Evolutionary conservation across 2,797 vertebrate genomes (phyloP), one percentile per base, ranked within the genome.

Genomic region (Monodelphis domestica): DNA sequence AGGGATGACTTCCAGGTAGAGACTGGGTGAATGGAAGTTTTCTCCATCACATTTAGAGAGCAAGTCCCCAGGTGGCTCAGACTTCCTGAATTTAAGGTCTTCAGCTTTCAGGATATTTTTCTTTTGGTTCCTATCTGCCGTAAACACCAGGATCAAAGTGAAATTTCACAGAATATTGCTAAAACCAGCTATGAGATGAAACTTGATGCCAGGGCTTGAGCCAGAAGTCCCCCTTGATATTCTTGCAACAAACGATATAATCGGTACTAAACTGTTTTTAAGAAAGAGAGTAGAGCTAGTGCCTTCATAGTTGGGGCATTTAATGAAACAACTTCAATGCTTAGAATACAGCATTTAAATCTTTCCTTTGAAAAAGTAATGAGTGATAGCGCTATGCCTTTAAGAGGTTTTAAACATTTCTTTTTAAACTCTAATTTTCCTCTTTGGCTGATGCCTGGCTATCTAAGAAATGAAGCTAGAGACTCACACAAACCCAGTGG

Each of bases 241-340:
- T 54, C 12, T 21, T 87, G 28, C 51, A 88, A 92, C 59, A 87
- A 92, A 70, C 45, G 56, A 6, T 11, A 6, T 7, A 54, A 53
- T 94, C 1, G 0, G 53, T 93, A 78, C 54, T 95, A 94, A 96
- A 53, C 14, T 59, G 63, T 33, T 56, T 92, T 94, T 87, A 63
- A 92, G 57, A 84, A 45, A 93, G 91, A 95, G 63, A 92, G 15
- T 54, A 4, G 90, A 93, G 93, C 92, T 63, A 93, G 53, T 93
- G 89, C 88, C 93, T 84, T 45, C 53, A 51, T 88, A 11, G 57
- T 93, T 90, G 12, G n/a, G 15, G 50, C 63, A 38, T 11, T 45
- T 29, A 91, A 91, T 45, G 91, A 90, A 94, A 88, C 70, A 90
- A 93, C 70, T 91, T 52, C 51, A 38, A 93, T 52, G 56, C 88